These are phyloP conservation scores for Dryocosmus kuriphilus DNA, from an alignment of 2,888 invertebrate genomes.

Conservation along the genomic window DNA sequence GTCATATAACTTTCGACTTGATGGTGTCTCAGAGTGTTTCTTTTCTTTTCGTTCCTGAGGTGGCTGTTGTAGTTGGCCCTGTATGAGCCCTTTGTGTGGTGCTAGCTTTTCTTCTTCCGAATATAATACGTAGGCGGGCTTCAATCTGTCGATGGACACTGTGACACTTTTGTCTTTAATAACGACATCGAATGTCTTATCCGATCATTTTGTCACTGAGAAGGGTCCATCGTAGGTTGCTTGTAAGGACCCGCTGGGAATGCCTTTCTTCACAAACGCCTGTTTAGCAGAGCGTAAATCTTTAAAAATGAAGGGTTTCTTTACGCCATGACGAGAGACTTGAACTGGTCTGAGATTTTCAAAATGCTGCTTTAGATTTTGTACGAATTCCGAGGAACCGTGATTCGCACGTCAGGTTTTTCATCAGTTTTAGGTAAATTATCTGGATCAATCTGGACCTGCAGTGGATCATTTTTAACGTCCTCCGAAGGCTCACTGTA, in stretches of 20 bases:
- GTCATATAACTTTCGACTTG: no score
- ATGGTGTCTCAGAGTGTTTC: background rate
- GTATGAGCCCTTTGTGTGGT: no score
- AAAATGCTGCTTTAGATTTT: conserved; percentile 29
- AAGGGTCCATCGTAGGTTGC: background rate
- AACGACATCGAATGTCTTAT: background rate
- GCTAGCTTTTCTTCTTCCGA: no score
- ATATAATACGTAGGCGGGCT: background rate
- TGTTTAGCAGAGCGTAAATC: conserved; percentile 45
- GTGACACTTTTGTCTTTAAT: background rate
- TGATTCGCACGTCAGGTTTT: no score
- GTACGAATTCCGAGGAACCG: conserved; percentile 19
- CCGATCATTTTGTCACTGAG: background rate
- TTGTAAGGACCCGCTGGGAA: conserved; percentile 40
- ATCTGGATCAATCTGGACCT: no score
- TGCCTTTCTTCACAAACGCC: conserved; percentile 51
- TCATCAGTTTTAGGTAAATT: no score
- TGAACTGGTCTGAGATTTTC: conserved; percentile 40
- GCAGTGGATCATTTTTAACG: no score
- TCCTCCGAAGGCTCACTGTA: no score
- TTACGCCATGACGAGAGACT: conserved; percentile 35
- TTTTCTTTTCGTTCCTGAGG: no score
- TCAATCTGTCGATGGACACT: conserved; percentile 11
- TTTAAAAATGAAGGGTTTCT: conserved; percentile 46
- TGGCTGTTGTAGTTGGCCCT: no score